Evolutionary conservation across 1,140 invertebrate species (phyloP).

Genomic region (Drosophila saltans): DNA sequence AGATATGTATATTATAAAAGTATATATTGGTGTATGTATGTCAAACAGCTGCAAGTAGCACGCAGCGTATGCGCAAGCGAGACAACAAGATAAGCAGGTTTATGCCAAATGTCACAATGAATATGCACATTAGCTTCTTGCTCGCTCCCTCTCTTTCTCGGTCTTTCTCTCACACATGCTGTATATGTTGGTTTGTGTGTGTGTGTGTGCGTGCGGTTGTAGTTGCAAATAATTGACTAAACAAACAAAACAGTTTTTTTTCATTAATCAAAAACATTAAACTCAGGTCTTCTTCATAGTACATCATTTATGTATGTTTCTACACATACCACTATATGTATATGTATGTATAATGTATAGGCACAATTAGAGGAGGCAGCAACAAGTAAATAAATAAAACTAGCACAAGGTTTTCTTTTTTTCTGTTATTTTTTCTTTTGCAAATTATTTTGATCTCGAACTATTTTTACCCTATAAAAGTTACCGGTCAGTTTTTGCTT

Average conservation of each 20-base stretch:
- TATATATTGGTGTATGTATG: constrained; percentile 7
- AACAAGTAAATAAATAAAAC: constrained; percentile 2
- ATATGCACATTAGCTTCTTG: constrained; percentile 8
- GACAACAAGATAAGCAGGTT: constrained; percentile 5
- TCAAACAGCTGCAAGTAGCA: constrained; percentile 1
- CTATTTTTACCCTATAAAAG: not conserved
- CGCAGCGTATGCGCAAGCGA: not conserved
- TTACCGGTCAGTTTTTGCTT: no score
- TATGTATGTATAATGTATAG: not conserved
- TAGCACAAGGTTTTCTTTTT: not conserved
- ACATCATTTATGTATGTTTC: not conserved
- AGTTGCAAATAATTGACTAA: not conserved
- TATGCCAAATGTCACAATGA: not conserved
- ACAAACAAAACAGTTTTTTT: not conserved
- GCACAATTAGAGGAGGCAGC: not conserved
- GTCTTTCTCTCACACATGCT: not conserved
- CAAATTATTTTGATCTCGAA: not conserved
- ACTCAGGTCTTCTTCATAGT: not conserved
- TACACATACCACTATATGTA: not conserved
- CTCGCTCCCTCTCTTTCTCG: not conserved
- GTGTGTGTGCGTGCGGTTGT: not conserved
- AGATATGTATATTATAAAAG: not conserved
- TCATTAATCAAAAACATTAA: constrained; percentile 1
- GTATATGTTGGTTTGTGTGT: constrained; percentile 14
- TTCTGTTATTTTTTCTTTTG: no score